Evolutionary conservation across 92 coral and sea anemone species (phyloP).

Genomic region (Metridium senile): DNA sequence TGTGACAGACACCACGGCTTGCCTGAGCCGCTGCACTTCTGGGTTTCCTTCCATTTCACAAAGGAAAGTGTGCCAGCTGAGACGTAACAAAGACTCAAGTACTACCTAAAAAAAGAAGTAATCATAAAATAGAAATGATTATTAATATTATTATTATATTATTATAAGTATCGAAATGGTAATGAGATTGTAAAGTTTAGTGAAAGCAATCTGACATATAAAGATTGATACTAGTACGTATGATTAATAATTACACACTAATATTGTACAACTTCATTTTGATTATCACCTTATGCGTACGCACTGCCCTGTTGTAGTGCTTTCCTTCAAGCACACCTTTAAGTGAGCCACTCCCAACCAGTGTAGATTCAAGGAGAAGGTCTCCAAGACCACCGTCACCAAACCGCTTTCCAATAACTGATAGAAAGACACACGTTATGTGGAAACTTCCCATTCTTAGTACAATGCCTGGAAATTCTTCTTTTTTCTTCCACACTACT

Average conservation of each 20-base stretch:
- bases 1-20: slow-evolving; percentile 30
- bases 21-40: slow-evolving; percentile 39
- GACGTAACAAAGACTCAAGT: slow-evolving; percentile 43
- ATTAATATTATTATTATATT: too few relatives aligned
- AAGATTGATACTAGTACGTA: not conserved
- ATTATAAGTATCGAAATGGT: too few relatives aligned
- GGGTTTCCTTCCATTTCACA: slow-evolving; percentile 36
- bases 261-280: not conserved
- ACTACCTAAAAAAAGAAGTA: slow-evolving; percentile 25
- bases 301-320: slow-evolving; percentile 60
- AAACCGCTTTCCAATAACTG: slow-evolving; percentile 51
- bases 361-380: slow-evolving; percentile 54
- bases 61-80: slow-evolving; percentile 46
- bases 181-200: too few relatives aligned
- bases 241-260: not conserved
- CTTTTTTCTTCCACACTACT: slow-evolving; percentile 43
- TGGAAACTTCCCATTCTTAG: slow-evolving; percentile 49
- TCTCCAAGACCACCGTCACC: slow-evolving; percentile 55
- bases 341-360: slow-evolving; percentile 61
- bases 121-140: not conserved
- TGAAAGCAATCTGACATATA: too few relatives aligned
- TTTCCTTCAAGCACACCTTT: slow-evolving; percentile 64
- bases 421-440: slow-evolving; percentile 42
- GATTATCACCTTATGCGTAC: slow-evolving; percentile 57
- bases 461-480: slow-evolving; percentile 44